Conservation (phyloP, 2,113 vertebrate species). For the Hassar affinis region DNA sequence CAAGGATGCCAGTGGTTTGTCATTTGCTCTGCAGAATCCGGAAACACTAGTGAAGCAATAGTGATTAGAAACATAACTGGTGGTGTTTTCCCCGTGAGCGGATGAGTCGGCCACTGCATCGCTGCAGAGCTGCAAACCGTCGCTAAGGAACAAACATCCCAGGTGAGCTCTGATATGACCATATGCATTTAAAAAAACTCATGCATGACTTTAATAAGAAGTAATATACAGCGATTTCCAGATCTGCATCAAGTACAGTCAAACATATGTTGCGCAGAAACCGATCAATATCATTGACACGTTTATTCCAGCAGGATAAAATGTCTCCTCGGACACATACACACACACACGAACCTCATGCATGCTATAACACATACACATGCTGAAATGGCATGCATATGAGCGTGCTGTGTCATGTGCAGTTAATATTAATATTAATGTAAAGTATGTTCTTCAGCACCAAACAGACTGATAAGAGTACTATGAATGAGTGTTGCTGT, state of each 20-base stretch:
- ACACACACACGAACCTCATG: not conserved
- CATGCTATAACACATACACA: constrained; percentile 7
- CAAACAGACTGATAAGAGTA: not conserved
- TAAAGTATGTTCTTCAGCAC: not conserved
- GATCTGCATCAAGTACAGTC: not conserved
- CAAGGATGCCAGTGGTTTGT: not conserved
- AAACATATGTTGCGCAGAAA: constrained; percentile 42
- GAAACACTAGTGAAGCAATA: not conserved
- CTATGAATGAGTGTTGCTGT: not conserved
- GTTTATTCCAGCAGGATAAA: constrained; percentile 9
- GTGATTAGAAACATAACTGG: not conserved
- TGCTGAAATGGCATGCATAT: not conserved
- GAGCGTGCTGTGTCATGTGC: not conserved
- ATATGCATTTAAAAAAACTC: not conserved
- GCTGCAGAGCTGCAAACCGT: constrained; percentile 17
- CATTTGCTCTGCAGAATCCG: not conserved
- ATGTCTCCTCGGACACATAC: not conserved
- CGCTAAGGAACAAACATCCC: not conserved
- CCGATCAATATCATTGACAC: constrained; percentile 13
- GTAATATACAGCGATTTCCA: not conserved
- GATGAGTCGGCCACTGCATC: not conserved
- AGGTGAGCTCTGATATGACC: constrained; percentile 16
- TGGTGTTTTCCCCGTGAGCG: not conserved
- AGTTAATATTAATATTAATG: not conserved
- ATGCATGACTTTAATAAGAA: not conserved